phyloP scores from a whole-genome alignment of 2,113 vertebrate genomes.

The Protomyctophum bolini region DNA sequence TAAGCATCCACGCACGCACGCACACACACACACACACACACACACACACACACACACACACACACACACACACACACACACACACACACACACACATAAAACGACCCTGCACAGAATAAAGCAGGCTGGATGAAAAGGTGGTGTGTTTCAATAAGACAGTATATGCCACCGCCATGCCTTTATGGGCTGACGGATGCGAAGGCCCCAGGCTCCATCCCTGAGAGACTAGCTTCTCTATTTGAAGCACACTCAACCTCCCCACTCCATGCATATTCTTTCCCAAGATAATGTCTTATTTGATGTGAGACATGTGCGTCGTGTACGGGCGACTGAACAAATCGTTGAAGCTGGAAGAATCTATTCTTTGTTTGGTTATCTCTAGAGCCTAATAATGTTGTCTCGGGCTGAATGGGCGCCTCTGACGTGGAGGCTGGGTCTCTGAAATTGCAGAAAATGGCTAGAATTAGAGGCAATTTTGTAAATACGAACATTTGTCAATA shows the following conservation, averaged over 20 bases:
- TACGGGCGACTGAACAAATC: conserved; percentile 47
- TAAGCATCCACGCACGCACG: conserved; percentile 10
- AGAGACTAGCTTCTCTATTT: conserved; percentile 52
- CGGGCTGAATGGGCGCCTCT: conserved; percentile 18
- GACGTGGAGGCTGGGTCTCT: conserved; percentile 9
- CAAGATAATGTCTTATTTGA: conserved; percentile 44
- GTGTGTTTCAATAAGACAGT: conserved; percentile 27
- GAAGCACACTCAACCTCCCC: conserved; percentile 53
- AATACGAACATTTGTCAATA: conserved; percentile 10
- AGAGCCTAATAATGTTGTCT: conserved; percentile 25
- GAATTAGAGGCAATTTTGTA: conserved; percentile 9
- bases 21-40: background rate
- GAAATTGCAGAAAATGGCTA: conserved; percentile 22
- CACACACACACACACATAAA: background rate
- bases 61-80: conserved; percentile 6
- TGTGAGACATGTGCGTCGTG: conserved; percentile 22
- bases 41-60: background rate
- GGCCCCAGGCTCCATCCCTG: conserved; percentile 40
- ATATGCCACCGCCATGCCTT: conserved; percentile 37
- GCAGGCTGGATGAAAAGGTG: too few relatives aligned
- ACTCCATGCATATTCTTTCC: conserved; percentile 35
- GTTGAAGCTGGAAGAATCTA: conserved; percentile 31
- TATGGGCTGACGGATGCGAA: conserved; percentile 48
- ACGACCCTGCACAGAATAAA: too few relatives aligned
- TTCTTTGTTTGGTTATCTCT: conserved; percentile 17